Conservation (phyloP, 2,797 vertebrate genomes). For the Delichon dasypus region DNA sequence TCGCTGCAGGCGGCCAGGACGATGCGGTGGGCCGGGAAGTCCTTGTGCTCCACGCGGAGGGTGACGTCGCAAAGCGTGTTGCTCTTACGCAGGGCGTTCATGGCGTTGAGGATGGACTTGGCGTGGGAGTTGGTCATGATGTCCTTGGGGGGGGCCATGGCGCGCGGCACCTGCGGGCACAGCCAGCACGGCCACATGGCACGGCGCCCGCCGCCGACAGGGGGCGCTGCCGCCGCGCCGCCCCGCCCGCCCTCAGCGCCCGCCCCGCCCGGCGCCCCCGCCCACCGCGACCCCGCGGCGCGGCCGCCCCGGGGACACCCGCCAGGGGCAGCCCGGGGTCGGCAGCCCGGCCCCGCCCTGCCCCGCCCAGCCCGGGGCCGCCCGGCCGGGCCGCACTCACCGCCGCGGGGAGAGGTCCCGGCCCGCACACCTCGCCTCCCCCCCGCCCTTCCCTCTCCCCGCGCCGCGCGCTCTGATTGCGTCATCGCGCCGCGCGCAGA, state of each 20-base stretch:
- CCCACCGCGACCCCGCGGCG: background rate
- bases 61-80: constrained; percentile 98
- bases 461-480: background rate
- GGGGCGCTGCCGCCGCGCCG: background rate
- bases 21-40: constrained; percentile 95
- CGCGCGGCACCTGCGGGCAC: constrained; percentile 67
- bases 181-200: constrained; percentile 66
- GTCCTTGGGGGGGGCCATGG: constrained; percentile 98
- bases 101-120: constrained; percentile 97
- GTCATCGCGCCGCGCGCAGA: background rate
- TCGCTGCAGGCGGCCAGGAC: constrained; percentile 97
- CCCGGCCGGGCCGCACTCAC: background rate
- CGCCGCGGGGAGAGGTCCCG: background rate
- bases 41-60: constrained; percentile 90
- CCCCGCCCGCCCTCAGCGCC: background rate
- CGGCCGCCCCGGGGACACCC: background rate
- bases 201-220: constrained; percentile 37
- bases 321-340: background rate
- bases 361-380: background rate
- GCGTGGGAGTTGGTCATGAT: constrained; percentile 99
- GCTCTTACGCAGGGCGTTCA: constrained; percentile 97
- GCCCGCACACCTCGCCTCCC: background rate
- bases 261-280: background rate
- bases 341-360: too few relatives aligned
- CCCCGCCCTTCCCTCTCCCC: background rate